Percentiles rank a stretch among this genome's conserved stretches.
These are phyloP conservation scores for Steatocranus sp. DNA, from an alignment of 2,797 vertebrate genomes.

Conservation along the genomic window DNA sequence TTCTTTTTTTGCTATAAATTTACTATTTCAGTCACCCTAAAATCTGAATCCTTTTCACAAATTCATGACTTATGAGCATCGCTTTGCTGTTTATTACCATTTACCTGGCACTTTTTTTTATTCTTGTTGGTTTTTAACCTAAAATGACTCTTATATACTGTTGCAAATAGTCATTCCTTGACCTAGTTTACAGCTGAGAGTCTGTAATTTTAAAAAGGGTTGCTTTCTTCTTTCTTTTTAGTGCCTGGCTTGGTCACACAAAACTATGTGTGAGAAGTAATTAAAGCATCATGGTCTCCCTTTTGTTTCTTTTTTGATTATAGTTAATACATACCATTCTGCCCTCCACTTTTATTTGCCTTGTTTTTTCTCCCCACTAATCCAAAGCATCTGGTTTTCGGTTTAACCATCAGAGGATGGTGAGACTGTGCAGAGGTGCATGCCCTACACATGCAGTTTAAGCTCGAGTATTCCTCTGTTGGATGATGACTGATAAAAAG, in stretches of 20 bases:
- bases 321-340: conserved; percentile 75
- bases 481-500: conserved; percentile 57
- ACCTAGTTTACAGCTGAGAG: conserved; percentile 44
- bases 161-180: conserved; percentile 17
- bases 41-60: neutral
- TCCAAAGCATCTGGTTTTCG: conserved; percentile 77
- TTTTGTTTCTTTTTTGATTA: conserved; percentile 78
- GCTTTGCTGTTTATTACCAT: neutral
- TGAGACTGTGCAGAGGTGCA: conserved; percentile 34
- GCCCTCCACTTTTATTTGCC: conserved; percentile 61
- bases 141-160: accelerated
- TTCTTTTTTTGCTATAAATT: neutral
- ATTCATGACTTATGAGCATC: accelerated
- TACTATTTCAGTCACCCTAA: neutral
- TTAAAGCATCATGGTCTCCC: conserved; percentile 71
- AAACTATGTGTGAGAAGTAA: conserved; percentile 75
- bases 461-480: conserved; percentile 46
- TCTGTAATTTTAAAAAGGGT: conserved; percentile 54
- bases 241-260: conserved; percentile 52
- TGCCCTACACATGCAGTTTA: conserved; percentile 52
- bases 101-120: neutral
- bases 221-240: conserved; percentile 72
- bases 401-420: conserved; percentile 63
- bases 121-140: neutral
- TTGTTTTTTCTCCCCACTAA: conserved; percentile 73